These are phyloP conservation scores for Lepus oiostolus DNA, from an alignment of 2,797 vertebrate species.

Conservation along the genomic window DNA sequence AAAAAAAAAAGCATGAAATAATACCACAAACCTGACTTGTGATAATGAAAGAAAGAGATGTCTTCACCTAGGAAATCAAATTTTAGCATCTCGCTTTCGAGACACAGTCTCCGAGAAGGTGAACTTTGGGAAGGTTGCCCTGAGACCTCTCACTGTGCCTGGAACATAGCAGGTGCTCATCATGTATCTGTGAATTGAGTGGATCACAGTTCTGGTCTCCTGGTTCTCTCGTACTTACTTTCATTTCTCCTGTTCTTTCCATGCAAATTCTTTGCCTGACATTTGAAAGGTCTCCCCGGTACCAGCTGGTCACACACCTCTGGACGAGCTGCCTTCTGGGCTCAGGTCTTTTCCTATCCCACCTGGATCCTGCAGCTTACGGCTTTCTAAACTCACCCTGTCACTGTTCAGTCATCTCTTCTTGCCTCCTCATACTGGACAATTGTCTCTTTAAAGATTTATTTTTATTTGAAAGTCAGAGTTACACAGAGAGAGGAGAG, in stretches of 20 bases:
- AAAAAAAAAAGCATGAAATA: background rate
- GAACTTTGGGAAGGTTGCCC: background rate
- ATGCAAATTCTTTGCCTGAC: background rate
- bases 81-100: background rate
- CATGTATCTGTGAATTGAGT: background rate
- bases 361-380: background rate
- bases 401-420: background rate
- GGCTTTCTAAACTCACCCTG: background rate
- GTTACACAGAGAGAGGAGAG: too few species aligned
- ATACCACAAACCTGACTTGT: background rate
- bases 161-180: background rate
- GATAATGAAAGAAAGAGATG: background rate
- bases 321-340: background rate
- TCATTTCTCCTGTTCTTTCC: background rate
- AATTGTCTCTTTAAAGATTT: background rate
- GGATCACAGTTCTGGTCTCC: background rate
- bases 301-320: background rate
- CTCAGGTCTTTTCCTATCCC: background rate
- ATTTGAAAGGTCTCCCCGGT: background rate
- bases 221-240: background rate
- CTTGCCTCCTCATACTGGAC: background rate
- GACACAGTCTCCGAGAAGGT: background rate
- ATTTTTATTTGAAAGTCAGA: too few species aligned
- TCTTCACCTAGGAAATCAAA: constrained; percentile 9
- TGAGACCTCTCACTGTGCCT: background rate